Conservation (phyloP, 1,140 invertebrate genomes). For the Temnothorax longispinosus region DNA sequence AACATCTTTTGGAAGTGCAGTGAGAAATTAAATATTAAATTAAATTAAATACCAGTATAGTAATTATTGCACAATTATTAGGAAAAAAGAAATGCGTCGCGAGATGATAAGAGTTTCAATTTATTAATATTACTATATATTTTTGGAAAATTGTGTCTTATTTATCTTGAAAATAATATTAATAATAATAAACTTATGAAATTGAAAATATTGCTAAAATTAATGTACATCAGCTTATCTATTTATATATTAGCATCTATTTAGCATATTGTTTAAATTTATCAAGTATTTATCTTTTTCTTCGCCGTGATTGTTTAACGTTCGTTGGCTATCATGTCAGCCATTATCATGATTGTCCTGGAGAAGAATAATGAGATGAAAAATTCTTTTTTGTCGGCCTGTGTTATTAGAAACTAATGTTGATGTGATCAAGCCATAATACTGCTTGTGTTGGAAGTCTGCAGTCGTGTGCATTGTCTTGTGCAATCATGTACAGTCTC, state of each 20-base stretch:
- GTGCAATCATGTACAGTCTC: no score
- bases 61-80: neutral
- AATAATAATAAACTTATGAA: neutral
- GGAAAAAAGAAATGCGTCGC: neutral
- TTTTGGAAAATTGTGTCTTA: neutral
- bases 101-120: neutral
- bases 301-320: no score
- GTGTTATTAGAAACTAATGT: no score
- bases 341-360: no score
- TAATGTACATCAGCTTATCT: neutral
- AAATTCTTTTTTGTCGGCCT: no score
- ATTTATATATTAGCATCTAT: neutral
- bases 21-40: neutral
- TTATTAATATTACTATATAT: neutral
- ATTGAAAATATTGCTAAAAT: neutral
- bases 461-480: no score
- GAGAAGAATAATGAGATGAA: no score
- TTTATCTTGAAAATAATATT: neutral
- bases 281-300: neutral
- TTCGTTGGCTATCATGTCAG: no score
- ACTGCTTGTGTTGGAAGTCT: no score
- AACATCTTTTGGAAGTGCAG: neutral
- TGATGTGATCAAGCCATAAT: no score
- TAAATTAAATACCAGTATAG: no score
- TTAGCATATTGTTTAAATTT: neutral